A percentile compares a stretch with the other conserved stretches of the same genome.
phyloP scores from a whole-genome alignment of 1,140 invertebrate genomes.

The Drosophila bifasciata region DNA sequence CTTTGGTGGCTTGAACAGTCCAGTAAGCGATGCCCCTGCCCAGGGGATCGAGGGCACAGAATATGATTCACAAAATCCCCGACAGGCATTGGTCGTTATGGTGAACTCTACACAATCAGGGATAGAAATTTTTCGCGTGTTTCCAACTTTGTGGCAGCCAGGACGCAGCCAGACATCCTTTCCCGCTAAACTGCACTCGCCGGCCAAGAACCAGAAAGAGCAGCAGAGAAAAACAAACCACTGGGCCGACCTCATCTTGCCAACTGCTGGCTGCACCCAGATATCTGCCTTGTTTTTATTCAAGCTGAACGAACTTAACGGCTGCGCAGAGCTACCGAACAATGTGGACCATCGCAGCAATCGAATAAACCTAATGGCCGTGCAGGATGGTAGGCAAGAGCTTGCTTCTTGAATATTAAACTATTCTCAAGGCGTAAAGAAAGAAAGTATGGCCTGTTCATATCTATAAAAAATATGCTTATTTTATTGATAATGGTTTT shows the following conservation, averaged over 20 bases:
- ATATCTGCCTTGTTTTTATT: slow-evolving; percentile 35
- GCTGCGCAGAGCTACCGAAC: slow-evolving; percentile 31
- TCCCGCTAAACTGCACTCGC: slow-evolving; percentile 44
- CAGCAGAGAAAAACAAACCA: slow-evolving; percentile 36
- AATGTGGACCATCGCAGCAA: too few relatives aligned
- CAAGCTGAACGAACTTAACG: slow-evolving; percentile 5
- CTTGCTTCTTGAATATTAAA: too few relatives aligned
- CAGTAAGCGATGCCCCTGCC: slow-evolving; percentile 86
- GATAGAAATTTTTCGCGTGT: slow-evolving; percentile 91
- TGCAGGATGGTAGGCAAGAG: too few relatives aligned
- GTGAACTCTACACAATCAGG: slow-evolving; percentile 93
- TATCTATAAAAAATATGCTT: too few relatives aligned
- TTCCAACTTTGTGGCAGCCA: slow-evolving; percentile 87
- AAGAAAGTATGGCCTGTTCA: too few relatives aligned
- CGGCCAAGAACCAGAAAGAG: slow-evolving; percentile 27
- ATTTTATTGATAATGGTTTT: too few relatives aligned
- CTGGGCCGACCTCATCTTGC: slow-evolving; percentile 40
- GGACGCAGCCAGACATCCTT: slow-evolving; percentile 86
- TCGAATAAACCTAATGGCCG: too few relatives aligned
- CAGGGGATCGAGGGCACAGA: slow-evolving; percentile 88
- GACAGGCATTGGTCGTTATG: slow-evolving; percentile 93
- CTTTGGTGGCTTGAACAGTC: slow-evolving; percentile 83
- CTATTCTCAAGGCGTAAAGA: too few relatives aligned
- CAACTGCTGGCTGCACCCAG: slow-evolving; percentile 18
- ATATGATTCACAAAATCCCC: slow-evolving; percentile 94